Evolutionary conservation across 37 sponge, comb jelly and placozoan species (phyloP).

Genomic region (Geodia barretti): DNA sequence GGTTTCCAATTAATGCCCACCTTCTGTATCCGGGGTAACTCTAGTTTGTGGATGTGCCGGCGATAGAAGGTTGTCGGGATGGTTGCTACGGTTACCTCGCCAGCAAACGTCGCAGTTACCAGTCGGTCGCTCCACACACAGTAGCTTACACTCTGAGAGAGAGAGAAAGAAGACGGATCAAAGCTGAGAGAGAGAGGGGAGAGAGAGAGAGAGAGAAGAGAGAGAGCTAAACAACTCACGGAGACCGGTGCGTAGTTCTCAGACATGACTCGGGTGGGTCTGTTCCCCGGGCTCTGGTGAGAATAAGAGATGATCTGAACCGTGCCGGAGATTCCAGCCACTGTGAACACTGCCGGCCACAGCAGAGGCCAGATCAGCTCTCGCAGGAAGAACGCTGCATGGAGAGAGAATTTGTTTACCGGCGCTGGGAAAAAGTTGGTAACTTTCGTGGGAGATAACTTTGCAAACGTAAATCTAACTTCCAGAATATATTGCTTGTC

Average conservation of each 20-base stretch:
- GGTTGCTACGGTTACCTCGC: slow-evolving; percentile 23
- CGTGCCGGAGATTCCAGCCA: not conserved
- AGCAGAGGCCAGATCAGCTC: slow-evolving; percentile 1
- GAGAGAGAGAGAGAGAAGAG: not conserved
- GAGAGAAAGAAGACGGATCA: not conserved
- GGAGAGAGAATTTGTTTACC: too few relatives aligned
- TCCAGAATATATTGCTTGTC: too few relatives aligned
- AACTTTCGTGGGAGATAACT: too few relatives aligned
- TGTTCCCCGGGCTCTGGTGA: not conserved
- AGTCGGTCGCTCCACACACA: slow-evolving; percentile 41
- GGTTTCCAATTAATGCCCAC: too few relatives aligned
- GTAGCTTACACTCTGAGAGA: slow-evolving; percentile 38
- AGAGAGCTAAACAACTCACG: slow-evolving; percentile 1
- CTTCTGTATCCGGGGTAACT: not conserved
- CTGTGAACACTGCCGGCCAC: not conserved
- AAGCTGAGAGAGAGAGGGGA: not conserved
- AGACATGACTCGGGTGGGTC: not conserved
- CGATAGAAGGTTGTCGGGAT: slow-evolving; percentile 14
- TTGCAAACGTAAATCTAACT: too few relatives aligned
- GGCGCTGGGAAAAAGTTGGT: too few relatives aligned
- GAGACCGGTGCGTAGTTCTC: not conserved
- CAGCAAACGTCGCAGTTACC: slow-evolving; percentile 20
- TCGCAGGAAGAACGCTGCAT: not conserved
- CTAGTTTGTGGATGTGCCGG: not conserved
- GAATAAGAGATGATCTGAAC: not conserved